Evolutionary conservation across 2,113 vertebrate species (phyloP).

Genomic region (Crotalus helleri): DNA sequence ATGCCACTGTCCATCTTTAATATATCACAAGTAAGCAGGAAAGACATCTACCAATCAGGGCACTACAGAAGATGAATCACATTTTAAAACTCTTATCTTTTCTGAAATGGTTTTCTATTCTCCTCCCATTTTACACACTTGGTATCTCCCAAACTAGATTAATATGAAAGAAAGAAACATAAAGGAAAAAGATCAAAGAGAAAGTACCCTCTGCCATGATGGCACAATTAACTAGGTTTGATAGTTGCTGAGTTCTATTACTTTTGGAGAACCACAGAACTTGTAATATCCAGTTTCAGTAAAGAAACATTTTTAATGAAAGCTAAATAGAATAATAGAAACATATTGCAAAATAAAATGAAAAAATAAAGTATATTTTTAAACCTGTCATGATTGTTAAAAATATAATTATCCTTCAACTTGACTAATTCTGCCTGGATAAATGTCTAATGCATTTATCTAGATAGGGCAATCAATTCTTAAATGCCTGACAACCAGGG

Average conservation of each 20-base stretch:
- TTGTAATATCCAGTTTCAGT: neutral
- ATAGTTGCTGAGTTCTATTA: neutral
- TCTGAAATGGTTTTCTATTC: neutral
- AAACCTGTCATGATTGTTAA: neutral
- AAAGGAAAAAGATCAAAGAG: neutral
- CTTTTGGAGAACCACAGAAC: neutral
- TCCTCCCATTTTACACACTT: neutral
- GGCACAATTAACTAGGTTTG: neutral
- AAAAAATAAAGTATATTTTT: neutral
- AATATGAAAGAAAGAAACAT: neutral
- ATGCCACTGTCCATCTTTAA: neutral
- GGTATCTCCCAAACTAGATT: neutral
- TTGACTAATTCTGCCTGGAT: neutral
- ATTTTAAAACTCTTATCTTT: neutral
- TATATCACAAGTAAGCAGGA: neutral
- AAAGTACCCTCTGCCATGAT: neutral
- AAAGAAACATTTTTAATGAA: neutral
- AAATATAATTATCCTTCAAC: neutral
- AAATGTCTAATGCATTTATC: neutral
- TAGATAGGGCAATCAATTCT: neutral
- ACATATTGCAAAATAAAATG: neutral
- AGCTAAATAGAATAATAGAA: neutral
- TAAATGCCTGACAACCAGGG: neutral
- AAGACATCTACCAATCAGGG: neutral
- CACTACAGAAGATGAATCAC: neutral